Percentiles rank a stretch among this genome's conserved stretches.
Evolutionary conservation across 2,797 vertebrate genomes (phyloP).

Genomic region (Spondyliosoma cantharus): DNA sequence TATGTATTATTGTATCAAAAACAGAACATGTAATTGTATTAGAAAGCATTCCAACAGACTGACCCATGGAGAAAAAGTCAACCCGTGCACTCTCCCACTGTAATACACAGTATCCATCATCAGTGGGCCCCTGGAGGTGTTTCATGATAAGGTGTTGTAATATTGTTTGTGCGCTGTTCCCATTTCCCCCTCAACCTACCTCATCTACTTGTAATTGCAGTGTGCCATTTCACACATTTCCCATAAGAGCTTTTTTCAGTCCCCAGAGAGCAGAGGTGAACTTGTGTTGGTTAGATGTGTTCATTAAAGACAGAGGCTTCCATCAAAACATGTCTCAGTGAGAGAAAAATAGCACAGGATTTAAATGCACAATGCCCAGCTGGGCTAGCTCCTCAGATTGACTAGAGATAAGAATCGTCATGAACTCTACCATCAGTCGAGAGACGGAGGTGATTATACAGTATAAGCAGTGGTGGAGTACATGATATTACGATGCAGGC

Average conservation of each 20-base stretch:
- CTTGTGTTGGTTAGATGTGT: conserved; percentile 23
- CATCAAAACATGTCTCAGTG: conserved; percentile 21
- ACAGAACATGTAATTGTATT: conserved; percentile 12
- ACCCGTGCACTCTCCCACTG: conserved; percentile 34
- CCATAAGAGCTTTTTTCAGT: conserved; percentile 30
- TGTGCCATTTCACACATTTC: conserved; percentile 54
- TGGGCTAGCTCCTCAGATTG: background rate
- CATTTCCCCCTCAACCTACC: conserved; percentile 50
- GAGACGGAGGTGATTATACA: background rate
- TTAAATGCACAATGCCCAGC: background rate
- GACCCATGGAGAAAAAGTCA: conserved; percentile 53
- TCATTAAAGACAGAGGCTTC: conserved; percentile 28
- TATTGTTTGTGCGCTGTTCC: conserved; percentile 48
- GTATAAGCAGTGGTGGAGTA: background rate
- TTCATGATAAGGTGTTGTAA: conserved; percentile 61
- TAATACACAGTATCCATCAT: conserved; percentile 65
- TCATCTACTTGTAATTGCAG: conserved; percentile 67
- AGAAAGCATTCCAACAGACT: conserved; percentile 28
- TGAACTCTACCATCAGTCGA: background rate
- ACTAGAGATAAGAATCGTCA: background rate
- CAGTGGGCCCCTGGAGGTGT: conserved; percentile 49
- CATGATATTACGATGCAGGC: background rate
- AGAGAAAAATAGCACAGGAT: background rate
- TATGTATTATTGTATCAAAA: conserved; percentile 5
- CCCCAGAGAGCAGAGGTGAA: conserved; percentile 12